A percentile compares a stretch with the other conserved stretches of the same genome.
These are phyloP conservation scores for Ailurus styani DNA, from an alignment of 2,113 vertebrate genomes.

Conservation along the genomic window DNA sequence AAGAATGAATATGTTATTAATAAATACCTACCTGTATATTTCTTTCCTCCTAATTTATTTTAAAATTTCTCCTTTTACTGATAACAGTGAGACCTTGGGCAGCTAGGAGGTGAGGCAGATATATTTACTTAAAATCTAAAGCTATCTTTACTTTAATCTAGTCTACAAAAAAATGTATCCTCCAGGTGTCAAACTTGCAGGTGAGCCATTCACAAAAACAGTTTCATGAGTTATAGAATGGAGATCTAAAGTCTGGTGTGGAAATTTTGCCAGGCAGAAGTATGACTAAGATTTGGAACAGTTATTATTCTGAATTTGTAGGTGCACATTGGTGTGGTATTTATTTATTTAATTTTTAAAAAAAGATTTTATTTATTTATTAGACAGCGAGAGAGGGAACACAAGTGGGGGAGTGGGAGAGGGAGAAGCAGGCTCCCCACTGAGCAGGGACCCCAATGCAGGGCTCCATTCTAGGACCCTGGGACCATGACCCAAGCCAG, in stretches of 20 bases:
- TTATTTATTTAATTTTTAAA: too few species aligned
- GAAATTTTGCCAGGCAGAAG: slow-evolving; percentile 10
- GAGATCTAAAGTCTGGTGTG: background rate
- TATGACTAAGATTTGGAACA: background rate
- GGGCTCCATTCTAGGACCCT: too few species aligned
- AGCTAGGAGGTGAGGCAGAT: background rate
- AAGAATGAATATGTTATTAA: background rate
- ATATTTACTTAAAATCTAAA: slow-evolving; percentile 19
- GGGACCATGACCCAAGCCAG: too few species aligned
- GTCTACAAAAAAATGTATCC: background rate
- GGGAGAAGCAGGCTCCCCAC: too few species aligned
- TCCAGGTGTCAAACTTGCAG: background rate
- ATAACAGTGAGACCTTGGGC: background rate
- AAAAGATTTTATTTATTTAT: background rate
- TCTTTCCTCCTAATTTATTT: slow-evolving; percentile 19
- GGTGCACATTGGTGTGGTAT: background rate
- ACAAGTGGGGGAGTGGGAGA: too few species aligned
- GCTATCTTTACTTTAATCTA: slow-evolving; percentile 33
- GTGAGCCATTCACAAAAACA: background rate
- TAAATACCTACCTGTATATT: background rate
- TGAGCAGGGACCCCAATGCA: too few species aligned
- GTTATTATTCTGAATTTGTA: slow-evolving; percentile 4
- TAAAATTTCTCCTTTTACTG: slow-evolving; percentile 10
- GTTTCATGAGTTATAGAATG: background rate
- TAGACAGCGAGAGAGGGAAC: too few species aligned